Conservation (phyloP, 1,140 invertebrate genomes). For the Drosophila jambulina region DNA sequence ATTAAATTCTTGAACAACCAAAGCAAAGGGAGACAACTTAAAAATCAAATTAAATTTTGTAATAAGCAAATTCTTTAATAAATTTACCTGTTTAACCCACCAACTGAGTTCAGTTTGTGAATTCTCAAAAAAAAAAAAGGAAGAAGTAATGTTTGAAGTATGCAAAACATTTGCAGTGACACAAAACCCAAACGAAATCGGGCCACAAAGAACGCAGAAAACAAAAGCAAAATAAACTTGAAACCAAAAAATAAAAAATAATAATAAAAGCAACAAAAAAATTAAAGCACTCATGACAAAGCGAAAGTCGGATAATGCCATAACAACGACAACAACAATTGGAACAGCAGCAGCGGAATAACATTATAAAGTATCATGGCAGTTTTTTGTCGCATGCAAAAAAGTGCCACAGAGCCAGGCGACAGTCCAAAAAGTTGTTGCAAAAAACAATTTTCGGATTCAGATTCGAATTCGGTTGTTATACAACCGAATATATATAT, state of each 20-base stretch:
- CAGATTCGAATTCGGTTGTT: constrained; percentile 11
- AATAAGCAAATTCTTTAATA: neutral
- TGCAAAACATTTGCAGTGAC: constrained; percentile 42
- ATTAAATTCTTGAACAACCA: neutral
- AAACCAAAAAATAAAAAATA: constrained; percentile 1
- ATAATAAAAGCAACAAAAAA: constrained; percentile 30
- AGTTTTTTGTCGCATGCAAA: constrained; percentile 31
- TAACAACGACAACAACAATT: constrained; percentile 36
- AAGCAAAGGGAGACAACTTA: neutral
- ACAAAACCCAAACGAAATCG: constrained; percentile 36
- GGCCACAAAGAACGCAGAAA: constrained; percentile 6
- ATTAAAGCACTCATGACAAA: constrained; percentile 69
- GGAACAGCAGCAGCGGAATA: constrained; percentile 34
- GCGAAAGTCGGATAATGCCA: constrained; percentile 70
- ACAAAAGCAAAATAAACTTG: constrained; percentile 18
- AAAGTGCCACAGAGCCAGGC: constrained; percentile 12
- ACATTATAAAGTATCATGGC: constrained; percentile 56
- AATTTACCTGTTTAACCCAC: constrained; percentile 10
- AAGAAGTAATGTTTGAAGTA: constrained; percentile 1
- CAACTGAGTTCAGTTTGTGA: neutral
- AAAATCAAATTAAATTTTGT: neutral
- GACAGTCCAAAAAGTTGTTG: constrained; percentile 69
- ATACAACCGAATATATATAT: neutral
- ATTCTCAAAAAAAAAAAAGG: neutral
- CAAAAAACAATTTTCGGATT: constrained; percentile 45